Percentiles rank a stretch among this genome's conserved stretches.
Conservation (phyloP, 1,140 invertebrate genomes). For the Asobara japonica region DNA sequence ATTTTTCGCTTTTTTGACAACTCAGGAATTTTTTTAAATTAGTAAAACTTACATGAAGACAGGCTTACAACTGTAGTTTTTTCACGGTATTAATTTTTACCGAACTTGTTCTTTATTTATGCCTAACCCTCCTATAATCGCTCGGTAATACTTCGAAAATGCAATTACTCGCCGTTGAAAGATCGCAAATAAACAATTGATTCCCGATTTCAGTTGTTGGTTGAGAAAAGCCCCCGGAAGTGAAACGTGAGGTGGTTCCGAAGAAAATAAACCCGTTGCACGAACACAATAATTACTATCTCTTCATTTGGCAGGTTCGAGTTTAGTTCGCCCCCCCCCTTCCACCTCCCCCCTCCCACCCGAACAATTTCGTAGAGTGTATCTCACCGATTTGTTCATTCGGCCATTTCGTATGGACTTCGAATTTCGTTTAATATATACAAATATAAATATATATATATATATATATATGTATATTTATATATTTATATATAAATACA, state of each 20-base stretch:
- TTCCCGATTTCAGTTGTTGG: background rate
- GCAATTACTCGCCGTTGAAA: too few species aligned
- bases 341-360: conserved; percentile 19
- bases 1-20: too few species aligned
- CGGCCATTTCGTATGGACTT: background rate
- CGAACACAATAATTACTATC: conserved; percentile 66
- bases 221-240: background rate
- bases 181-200: conserved; percentile 28
- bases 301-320: conserved; percentile 64
- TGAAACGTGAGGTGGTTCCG: background rate
- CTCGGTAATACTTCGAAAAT: too few species aligned
- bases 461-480: too few species aligned
- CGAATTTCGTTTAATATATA: background rate
- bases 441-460: too few species aligned
- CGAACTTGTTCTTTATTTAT: background rate
- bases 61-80: background rate
- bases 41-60: too few species aligned
- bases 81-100: background rate
- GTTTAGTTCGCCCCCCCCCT: conserved; percentile 39
- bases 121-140: too few species aligned
- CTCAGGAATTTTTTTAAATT: too few species aligned
- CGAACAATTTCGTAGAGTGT: too few species aligned
- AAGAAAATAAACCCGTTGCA: conserved; percentile 53
- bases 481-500: too few species aligned
- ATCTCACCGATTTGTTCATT: background rate